Conservation (phyloP, 2,113 vertebrate genomes). For the Picathartes gymnocephalus region DNA sequence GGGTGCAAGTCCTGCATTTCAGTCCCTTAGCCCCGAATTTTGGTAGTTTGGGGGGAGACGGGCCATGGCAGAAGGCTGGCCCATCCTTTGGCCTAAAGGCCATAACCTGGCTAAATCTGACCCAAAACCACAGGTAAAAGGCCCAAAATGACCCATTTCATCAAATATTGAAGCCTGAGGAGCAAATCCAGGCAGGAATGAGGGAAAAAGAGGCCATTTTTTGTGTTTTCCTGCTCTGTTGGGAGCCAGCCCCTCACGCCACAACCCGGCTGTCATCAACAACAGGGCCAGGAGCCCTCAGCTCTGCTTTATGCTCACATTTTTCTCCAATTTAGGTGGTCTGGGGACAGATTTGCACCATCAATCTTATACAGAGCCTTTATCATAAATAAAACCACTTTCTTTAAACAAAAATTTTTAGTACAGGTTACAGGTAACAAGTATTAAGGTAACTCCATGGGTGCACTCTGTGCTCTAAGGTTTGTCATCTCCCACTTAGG, state of each 20-base stretch:
- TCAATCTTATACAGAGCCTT: fast-evolving
- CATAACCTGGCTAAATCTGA: fast-evolving
- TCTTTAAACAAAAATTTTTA: fast-evolving
- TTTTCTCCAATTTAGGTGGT: fast-evolving
- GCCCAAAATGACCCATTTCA: fast-evolving
- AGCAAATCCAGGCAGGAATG: neutral
- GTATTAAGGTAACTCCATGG: fast-evolving
- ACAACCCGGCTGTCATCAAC: fast-evolving
- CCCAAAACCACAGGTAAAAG: neutral
- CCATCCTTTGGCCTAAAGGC: fast-evolving
- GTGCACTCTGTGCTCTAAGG: fast-evolving
- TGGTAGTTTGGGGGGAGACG: fast-evolving
- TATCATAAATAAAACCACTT: fast-evolving
- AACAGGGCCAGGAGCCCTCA: neutral
- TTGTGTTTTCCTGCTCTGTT: neutral
- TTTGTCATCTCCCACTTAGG: neutral
- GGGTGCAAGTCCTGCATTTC: fast-evolving
- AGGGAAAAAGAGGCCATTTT: neutral
- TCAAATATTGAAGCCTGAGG: neutral
- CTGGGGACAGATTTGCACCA: fast-evolving
- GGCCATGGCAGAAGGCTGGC: neutral
- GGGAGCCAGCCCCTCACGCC: neutral
- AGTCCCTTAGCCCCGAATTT: neutral
- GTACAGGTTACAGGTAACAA: neutral
- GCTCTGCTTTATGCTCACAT: neutral